Evolutionary conservation across 2,888 invertebrate genomes (phyloP).

Genomic region (Chydorus sphaericus): DNA sequence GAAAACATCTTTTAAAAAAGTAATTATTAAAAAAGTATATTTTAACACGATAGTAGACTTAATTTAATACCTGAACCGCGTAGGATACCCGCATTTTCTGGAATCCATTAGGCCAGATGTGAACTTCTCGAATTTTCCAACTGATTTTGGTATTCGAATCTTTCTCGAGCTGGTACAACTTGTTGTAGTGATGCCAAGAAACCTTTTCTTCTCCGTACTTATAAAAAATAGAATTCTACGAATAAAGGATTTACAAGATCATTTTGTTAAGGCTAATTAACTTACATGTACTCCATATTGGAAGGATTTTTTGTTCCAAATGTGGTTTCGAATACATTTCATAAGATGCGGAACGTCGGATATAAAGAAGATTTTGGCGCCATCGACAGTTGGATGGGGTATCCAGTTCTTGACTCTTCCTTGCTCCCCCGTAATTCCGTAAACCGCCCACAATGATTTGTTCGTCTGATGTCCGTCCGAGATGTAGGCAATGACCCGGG

Average conservation of each 20-base stretch:
- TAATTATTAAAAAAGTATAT: not conserved
- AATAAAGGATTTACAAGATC: too few species aligned
- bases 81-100: not conserved
- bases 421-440: too few species aligned
- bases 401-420: too few species aligned
- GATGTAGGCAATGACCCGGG: too few species aligned
- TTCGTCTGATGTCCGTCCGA: too few species aligned
- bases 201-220: too few species aligned
- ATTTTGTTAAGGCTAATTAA: too few species aligned
- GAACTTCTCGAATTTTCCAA: not conserved
- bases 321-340: not conserved
- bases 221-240: too few species aligned
- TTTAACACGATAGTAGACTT: too few species aligned
- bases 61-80: not conserved
- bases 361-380: not conserved
- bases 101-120: not conserved
- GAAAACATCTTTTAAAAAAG: not conserved
- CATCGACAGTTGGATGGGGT: too few species aligned
- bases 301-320: not conserved
- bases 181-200: too few species aligned
- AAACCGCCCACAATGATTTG: too few species aligned
- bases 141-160: not conserved
- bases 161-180: not conserved
- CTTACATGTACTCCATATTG: not conserved
- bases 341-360: not conserved